Evolutionary conservation across 1,140 invertebrate species (phyloP).

Genomic region (Ganaspis sp.): DNA sequence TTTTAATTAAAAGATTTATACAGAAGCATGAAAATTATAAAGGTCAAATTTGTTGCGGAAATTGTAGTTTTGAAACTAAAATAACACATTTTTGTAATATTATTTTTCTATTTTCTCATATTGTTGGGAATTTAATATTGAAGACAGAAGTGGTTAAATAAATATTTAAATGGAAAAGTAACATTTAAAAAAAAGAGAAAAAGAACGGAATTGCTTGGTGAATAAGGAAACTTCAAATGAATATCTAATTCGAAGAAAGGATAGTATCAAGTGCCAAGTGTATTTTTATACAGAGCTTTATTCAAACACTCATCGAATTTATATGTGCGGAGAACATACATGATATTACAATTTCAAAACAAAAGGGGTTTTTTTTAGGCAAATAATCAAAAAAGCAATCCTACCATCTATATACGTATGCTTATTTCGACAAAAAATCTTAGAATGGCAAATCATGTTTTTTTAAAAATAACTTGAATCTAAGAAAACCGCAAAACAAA

Average conservation of each 20-base stretch:
- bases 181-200: neutral
- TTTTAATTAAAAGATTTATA: too few species aligned
- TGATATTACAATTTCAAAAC: neutral
- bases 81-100: too few species aligned
- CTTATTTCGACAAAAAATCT: too few species aligned
- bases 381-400: neutral
- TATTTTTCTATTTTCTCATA: too few species aligned
- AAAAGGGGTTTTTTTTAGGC: neutral
- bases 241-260: slow-evolving; percentile 17
- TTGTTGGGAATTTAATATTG: too few species aligned
- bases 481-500: too few species aligned
- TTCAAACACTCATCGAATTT: neutral
- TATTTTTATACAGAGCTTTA: slow-evolving; percentile 21
- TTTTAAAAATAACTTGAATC: too few species aligned
- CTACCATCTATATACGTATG: too few species aligned
- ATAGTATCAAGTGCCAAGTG: neutral
- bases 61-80: too few species aligned
- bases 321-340: neutral
- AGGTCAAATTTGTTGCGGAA: too few species aligned
- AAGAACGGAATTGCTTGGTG: neutral
- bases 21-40: too few species aligned
- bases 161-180: neutral
- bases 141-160: neutral
- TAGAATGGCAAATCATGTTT: too few species aligned
- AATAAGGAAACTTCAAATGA: slow-evolving; percentile 13